Conservation (phyloP, 2,888 invertebrate genomes). For the Smittia sp. region DNA sequence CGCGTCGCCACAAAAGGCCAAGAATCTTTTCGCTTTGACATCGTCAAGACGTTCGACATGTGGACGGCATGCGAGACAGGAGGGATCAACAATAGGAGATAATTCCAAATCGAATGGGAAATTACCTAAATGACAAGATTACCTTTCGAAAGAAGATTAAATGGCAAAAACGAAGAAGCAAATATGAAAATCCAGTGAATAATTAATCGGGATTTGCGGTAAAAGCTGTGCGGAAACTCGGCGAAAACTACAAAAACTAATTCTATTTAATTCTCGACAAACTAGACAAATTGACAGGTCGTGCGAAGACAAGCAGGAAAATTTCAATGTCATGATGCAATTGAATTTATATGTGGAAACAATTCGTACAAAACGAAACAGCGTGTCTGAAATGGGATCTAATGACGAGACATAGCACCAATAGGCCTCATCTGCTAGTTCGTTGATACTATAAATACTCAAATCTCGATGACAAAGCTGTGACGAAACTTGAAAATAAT, state of each 20-base stretch:
- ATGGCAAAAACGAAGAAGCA: background rate
- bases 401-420: no score
- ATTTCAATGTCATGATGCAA: background rate
- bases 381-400: no score
- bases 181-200: conserved; percentile 1
- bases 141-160: background rate
- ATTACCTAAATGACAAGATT: conserved; percentile 35
- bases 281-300: no score
- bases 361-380: no score
- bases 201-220: conserved; percentile 6
- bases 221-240: background rate
- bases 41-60: background rate
- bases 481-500: no score
- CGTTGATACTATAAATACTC: no score
- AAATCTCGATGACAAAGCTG: no score
- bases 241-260: background rate
- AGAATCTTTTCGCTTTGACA: background rate
- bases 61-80: background rate
- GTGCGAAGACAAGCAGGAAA: background rate
- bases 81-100: conserved; percentile 31
- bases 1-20: background rate
- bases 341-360: no score
- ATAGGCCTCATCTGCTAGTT: no score
- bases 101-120: conserved; percentile 33
- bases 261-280: background rate